Evolutionary conservation across 1,140 invertebrate species (phyloP).

Genomic region (Plectrocnemia conspersa): DNA sequence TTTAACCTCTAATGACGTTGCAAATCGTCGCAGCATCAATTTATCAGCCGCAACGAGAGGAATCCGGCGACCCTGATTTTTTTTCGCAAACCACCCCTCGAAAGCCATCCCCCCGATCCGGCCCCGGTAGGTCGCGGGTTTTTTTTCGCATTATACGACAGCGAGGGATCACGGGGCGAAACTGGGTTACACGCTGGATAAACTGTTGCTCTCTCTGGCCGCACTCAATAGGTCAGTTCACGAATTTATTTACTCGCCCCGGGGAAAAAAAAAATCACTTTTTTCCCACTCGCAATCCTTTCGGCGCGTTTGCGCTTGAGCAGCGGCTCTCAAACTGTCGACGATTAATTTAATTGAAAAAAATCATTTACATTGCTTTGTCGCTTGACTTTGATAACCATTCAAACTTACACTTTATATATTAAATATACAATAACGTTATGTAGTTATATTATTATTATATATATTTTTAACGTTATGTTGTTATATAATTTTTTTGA

Average conservation of each 20-base stretch:
- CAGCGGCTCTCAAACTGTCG: background rate
- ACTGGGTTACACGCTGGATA: constrained; percentile 18
- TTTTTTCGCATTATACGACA: constrained; percentile 20
- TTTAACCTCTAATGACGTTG: constrained; percentile 25
- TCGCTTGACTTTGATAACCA: too few relatives aligned
- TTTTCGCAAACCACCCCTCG: background rate
- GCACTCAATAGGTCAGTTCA: constrained; percentile 12
- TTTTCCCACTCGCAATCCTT: background rate
- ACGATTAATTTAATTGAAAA: too few relatives aligned
- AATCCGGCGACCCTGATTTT: constrained; percentile 8
- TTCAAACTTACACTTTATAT: too few relatives aligned
- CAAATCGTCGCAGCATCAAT: constrained; percentile 19
- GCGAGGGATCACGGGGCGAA: constrained; percentile 15
- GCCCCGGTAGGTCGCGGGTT: constrained; percentile 4
- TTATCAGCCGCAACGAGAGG: constrained; percentile 14
- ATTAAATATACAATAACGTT: too few relatives aligned
- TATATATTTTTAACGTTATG: too few relatives aligned
- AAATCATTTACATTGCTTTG: too few relatives aligned
- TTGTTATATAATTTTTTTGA: too few relatives aligned
- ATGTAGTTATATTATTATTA: too few relatives aligned
- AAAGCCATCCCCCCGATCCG: background rate
- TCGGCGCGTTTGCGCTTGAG: background rate
- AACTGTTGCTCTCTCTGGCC: constrained; percentile 15
- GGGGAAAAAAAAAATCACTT: background rate
- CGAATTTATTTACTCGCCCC: constrained; percentile 3